phyloP scores from a whole-genome alignment of 2,888 invertebrate species.

The Thyatira batis region DNA sequence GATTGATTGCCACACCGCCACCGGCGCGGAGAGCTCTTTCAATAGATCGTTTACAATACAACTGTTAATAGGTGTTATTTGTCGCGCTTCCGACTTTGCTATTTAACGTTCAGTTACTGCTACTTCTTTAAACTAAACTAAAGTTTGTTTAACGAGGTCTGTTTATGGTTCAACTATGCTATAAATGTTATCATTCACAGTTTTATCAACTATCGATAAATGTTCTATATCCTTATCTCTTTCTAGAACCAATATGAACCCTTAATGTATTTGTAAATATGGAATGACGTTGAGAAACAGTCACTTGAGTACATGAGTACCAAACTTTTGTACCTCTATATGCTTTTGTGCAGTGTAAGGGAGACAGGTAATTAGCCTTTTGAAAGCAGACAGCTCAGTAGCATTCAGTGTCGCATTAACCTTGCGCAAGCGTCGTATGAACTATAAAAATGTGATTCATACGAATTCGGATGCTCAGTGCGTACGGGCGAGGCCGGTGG shows the following conservation, averaged over 20 bases:
- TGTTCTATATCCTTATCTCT: too few species aligned
- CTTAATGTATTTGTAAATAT: too few species aligned
- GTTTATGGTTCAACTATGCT: background rate
- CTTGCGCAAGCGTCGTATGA: slow-evolving; percentile 45
- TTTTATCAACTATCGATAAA: too few species aligned
- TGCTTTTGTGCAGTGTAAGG: background rate
- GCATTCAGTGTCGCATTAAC: slow-evolving; percentile 44
- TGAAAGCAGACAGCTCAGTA: background rate
- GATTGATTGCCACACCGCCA: slow-evolving; percentile 46
- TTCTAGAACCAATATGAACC: too few species aligned
- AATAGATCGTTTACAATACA: slow-evolving; percentile 11
- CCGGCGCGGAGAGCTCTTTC: slow-evolving; percentile 15
- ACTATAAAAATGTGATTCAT: slow-evolving; percentile 54
- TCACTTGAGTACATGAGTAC: too few species aligned
- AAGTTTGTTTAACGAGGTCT: background rate
- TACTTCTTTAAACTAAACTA: slow-evolving; percentile 7
- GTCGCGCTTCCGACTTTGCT: slow-evolving; percentile 35
- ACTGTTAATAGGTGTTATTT: slow-evolving; percentile 26
- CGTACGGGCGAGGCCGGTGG: slow-evolving; percentile 65
- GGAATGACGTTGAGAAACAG: too few species aligned
- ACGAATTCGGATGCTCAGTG: slow-evolving; percentile 66
- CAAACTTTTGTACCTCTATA: too few species aligned
- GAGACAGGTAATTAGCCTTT: background rate
- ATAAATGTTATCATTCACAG: background rate
- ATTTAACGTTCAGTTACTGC: slow-evolving; percentile 21